Percentiles rank a stretch among this genome's conserved stretches.
phyloP scores from a whole-genome alignment of 2,888 invertebrate genomes.

The Diarsia dahlii region DNA sequence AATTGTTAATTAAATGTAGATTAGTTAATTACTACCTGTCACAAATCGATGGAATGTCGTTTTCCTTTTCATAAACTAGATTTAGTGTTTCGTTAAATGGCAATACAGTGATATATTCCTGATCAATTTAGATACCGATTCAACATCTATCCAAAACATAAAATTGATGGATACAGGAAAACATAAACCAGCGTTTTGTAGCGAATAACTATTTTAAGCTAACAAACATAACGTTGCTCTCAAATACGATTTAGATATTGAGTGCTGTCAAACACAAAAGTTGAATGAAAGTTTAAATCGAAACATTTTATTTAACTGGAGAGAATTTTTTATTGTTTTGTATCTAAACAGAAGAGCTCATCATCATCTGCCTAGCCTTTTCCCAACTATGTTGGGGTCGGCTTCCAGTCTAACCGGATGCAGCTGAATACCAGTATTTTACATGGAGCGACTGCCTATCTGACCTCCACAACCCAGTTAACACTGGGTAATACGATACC shows the following conservation, averaged over 20 bases:
- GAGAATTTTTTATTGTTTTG: neutral
- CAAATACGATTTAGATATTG: constrained; percentile 6
- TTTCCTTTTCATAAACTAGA: neutral
- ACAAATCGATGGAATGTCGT: neutral
- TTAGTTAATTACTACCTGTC: neutral
- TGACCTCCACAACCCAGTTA: too few relatives aligned
- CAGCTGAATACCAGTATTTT: too few relatives aligned
- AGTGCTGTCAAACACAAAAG: constrained; percentile 1
- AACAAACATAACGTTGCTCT: constrained; percentile 15
- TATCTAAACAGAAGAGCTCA: too few relatives aligned
- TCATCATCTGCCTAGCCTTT: too few relatives aligned
- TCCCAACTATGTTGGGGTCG: too few relatives aligned
- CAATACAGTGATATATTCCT: constrained; percentile 5
- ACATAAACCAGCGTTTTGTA: neutral
- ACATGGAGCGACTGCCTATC: too few relatives aligned
- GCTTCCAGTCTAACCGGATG: too few relatives aligned
- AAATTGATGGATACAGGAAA: constrained; percentile 30
- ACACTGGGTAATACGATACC: too few relatives aligned
- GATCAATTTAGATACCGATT: constrained; percentile 19
- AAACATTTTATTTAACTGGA: constrained; percentile 3
- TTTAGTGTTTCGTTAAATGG: neutral
- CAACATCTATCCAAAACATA: constrained; percentile 1
- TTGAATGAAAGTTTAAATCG: neutral
- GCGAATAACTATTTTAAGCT: neutral
- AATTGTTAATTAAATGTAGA: neutral